Percentiles rank a stretch among this genome's conserved stretches.
phyloP scores from a whole-genome alignment of 2,113 vertebrate genomes.

The Gorsachius goisagi region DNA sequence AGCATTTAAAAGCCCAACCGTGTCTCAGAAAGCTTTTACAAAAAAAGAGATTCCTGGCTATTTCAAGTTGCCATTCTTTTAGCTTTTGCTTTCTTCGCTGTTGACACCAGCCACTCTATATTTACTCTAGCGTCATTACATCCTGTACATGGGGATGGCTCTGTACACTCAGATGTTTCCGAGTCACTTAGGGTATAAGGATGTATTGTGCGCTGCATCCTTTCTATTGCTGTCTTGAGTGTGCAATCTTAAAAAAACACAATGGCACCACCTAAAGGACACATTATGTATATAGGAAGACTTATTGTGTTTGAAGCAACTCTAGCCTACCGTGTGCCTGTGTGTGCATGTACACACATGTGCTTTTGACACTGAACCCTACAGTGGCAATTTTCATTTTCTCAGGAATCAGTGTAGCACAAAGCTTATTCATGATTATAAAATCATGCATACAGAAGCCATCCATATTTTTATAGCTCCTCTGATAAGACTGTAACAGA shows the following conservation, averaged over 20 bases:
- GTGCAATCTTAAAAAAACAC: constrained; percentile 39
- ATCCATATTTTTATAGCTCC: neutral
- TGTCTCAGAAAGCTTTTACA: neutral
- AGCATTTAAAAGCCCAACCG: neutral
- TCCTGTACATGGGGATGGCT: constrained; percentile 21
- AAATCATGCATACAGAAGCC: neutral
- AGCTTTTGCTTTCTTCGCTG: neutral
- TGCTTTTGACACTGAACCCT: neutral
- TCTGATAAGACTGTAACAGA: constrained; percentile 14
- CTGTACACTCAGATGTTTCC: constrained; percentile 35
- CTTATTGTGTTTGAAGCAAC: neutral
- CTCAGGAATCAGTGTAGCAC: neutral
- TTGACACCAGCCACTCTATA: neutral
- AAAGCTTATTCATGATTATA: neutral
- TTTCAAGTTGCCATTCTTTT: neutral
- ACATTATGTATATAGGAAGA: neutral
- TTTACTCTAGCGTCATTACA: constrained; percentile 23
- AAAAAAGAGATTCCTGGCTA: neutral
- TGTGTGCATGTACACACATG: accelerated
- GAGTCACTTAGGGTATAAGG: constrained; percentile 5
- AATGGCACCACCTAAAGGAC: constrained; percentile 74
- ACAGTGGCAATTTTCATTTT: neutral
- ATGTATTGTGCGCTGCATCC: constrained; percentile 3
- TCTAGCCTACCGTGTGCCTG: neutral
- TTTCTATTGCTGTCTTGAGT: neutral